Evolutionary conservation across 2,888 invertebrate genomes (phyloP).

Genomic region (Lithophane ornitopus): DNA sequence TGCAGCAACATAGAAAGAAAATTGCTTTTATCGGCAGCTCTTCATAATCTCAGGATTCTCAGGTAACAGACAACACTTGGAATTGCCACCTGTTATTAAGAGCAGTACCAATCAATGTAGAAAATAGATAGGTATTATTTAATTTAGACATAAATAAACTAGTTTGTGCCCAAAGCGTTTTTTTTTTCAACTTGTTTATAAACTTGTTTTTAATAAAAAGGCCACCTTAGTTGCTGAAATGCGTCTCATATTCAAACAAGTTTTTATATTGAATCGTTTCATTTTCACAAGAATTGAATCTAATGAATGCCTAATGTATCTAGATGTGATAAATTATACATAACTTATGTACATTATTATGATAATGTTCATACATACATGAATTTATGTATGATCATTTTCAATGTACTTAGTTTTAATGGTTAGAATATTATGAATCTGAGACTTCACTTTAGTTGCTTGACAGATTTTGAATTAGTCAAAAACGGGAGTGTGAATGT

Average conservation of each 20-base stretch:
- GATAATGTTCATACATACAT: conserved; percentile 33
- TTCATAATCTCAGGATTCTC: background rate
- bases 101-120: background rate
- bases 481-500: background rate
- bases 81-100: background rate
- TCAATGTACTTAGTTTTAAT: conserved; percentile 16
- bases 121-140: background rate
- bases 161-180: no score
- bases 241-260: background rate
- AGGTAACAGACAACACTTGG: background rate
- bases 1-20: background rate
- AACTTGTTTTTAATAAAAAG: background rate
- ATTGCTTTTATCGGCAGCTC: background rate
- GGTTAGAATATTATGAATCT: conserved; percentile 13
- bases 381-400: conserved; percentile 22
- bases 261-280: conserved; percentile 5
- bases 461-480: background rate
- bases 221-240: background rate
- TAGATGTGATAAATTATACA: conserved; percentile 52
- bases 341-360: conserved; percentile 26
- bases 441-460: background rate
- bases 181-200: background rate
- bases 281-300: conserved; percentile 46
- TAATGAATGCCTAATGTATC: conserved; percentile 39
- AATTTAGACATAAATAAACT: no score